Evolutionary conservation across 1,140 invertebrate species (phyloP).

Genomic region (Neodiprion pinetum): DNA sequence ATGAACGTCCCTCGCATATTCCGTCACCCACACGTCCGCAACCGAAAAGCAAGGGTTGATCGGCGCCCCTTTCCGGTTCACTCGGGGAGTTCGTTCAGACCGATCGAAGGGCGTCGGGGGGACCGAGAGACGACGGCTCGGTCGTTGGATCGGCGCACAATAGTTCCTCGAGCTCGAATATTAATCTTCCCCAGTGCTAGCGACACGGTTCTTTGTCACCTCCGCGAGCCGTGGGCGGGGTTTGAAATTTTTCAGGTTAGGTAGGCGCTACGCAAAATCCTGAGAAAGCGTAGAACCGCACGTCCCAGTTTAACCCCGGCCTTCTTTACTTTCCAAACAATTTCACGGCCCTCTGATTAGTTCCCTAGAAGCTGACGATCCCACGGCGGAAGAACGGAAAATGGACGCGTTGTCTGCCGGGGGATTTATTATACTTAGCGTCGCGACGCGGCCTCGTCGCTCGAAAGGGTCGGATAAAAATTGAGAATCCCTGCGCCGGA

Average conservation of each 20-base stretch:
- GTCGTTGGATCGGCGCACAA: not conserved
- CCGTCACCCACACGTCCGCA: too few relatives aligned
- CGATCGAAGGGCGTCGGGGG: not conserved
- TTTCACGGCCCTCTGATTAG: conserved; percentile 1
- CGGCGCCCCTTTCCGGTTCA: too few relatives aligned
- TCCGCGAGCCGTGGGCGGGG: not conserved
- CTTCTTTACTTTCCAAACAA: not conserved
- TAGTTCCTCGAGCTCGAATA: conserved; percentile 1
- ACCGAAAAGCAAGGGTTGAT: too few relatives aligned
- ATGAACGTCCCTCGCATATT: too few relatives aligned
- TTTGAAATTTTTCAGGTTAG: not conserved
- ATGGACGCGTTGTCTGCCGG: too few relatives aligned
- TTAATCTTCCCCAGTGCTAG: not conserved
- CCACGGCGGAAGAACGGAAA: too few relatives aligned
- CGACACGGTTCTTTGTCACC: conserved; percentile 1
- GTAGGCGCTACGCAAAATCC: not conserved
- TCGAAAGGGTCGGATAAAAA: not conserved
- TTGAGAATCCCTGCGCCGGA: conserved; percentile 22
- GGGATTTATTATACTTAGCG: too few relatives aligned
- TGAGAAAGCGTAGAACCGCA: not conserved
- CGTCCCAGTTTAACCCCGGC: not conserved
- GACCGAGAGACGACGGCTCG: not conserved
- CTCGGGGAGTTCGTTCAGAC: not conserved
- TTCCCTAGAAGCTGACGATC: not conserved
- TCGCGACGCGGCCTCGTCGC: not conserved